phyloP scores from a whole-genome alignment of 2,797 vertebrate genomes.

The Otolemur crassicaudatus region DNA sequence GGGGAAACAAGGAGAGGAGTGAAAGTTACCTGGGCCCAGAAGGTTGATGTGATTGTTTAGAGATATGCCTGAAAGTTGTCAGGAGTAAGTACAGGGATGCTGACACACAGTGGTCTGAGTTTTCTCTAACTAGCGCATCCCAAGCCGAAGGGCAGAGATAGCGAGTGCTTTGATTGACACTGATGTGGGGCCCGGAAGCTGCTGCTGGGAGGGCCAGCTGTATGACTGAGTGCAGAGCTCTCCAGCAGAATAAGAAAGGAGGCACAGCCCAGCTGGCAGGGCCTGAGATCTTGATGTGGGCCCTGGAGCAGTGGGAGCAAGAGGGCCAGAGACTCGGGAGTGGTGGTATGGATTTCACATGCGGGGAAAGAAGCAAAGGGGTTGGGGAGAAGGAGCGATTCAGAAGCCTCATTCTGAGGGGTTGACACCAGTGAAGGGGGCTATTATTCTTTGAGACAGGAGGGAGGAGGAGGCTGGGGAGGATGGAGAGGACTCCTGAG shows the following conservation, averaged over 20 bases:
- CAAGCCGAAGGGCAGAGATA: not conserved
- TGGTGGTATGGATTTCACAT: not conserved
- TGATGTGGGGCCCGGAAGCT: not conserved
- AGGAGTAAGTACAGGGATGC: not conserved
- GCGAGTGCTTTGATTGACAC: not conserved
- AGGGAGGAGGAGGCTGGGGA: not conserved
- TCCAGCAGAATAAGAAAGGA: too few relatives aligned
- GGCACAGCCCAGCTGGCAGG: not conserved
- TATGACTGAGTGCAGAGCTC: not conserved
- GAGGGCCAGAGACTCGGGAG: not conserved
- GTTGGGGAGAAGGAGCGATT: not conserved
- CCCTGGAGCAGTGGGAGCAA: fast-evolving
- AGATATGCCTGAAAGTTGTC: not conserved
- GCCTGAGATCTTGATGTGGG: not conserved
- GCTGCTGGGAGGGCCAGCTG: not conserved
- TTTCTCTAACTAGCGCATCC: not conserved
- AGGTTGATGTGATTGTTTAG: not conserved
- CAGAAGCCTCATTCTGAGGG: not conserved
- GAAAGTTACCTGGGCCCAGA: not conserved
- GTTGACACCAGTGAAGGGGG: not conserved
- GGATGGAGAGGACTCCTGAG: not conserved
- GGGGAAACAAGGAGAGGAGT: not conserved
- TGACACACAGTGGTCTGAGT: not conserved
- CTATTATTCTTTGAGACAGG: not conserved
- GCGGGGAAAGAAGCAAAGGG: not conserved